Evolutionary conservation across 2,888 invertebrate species (phyloP).

Genomic region (Orthonychiurus folsomi): DNA sequence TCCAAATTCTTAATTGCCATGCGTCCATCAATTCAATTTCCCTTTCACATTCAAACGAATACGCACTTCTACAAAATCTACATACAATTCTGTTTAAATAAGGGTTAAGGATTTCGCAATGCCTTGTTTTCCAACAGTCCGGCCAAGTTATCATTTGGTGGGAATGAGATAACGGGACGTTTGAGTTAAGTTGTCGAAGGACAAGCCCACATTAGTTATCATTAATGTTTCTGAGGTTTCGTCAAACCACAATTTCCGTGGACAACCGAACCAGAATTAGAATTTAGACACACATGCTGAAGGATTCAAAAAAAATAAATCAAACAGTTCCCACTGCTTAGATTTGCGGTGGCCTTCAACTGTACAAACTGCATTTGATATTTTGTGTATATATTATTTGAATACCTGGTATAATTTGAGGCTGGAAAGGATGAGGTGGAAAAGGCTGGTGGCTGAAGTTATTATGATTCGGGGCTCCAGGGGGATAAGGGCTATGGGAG

Average conservation of each 20-base stretch:
- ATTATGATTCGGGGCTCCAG: conserved; percentile 47
- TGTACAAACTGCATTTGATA: no score
- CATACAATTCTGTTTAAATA: no score
- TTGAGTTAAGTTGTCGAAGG: background rate
- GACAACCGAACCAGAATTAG: background rate
- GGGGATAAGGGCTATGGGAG: conserved; percentile 48
- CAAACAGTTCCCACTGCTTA: no score
- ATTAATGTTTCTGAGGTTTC: background rate
- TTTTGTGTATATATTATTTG: no score
- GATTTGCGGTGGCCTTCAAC: no score
- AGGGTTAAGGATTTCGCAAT: background rate
- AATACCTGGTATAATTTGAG: conserved; percentile 38
- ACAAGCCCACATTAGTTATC: background rate
- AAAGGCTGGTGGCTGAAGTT: conserved; percentile 36
- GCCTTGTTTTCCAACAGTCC: background rate
- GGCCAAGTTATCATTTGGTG: background rate
- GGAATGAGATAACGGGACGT: background rate
- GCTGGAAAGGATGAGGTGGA: conserved; percentile 34
- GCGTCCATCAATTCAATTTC: no score
- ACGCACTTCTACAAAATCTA: no score
- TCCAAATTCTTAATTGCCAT: no score
- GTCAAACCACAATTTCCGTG: background rate
- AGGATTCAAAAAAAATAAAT: no score
- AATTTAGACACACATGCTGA: background rate
- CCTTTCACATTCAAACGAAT: no score